Evolutionary conservation across 2,888 invertebrate genomes (phyloP), one percentile per base, ranked within the genome.

Genomic region (Drosophila infuscata): DNA sequence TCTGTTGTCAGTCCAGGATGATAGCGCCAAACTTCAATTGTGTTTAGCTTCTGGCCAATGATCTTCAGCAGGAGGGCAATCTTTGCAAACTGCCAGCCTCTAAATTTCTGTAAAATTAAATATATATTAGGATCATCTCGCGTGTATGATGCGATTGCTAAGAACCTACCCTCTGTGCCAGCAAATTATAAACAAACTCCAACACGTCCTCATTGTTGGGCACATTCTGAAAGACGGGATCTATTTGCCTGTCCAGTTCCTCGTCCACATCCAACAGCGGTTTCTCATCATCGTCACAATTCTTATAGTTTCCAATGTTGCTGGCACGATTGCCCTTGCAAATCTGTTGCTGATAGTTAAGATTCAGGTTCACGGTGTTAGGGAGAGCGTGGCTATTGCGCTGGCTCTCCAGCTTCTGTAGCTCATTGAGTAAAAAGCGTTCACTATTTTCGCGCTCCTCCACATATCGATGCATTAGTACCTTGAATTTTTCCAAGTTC

Each of bases 41-140:
- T 82, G 65, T 93, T 92, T 3, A 92, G 62, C 36, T 92, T 91
- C 38, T 89, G 86, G 0, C 87, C 89, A 71, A 92, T 92, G 11
- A 92, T 91, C 58, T 91, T 91, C 0, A 92, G 67, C 2, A 92
- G 75, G 32, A 92, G 58, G 1, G 88, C 89, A 32, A 92, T 80
- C 79, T 92, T 93, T 29, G 92, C 92, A 68, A 92, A 91, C 60
- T 91, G 86, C 92, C 92, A 92, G 38, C 93, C 92, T 15, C 78
- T 62, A 33, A 89, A 92, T 9, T 74, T 86, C 93, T 92, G 38
- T 0, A 54, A 58, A 20, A 36, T 0, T 0, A 59, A 61, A 58
- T 29, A 30, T 12, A 29, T 2, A n/a, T 11, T 38, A 0, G 7
- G 32, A 35, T 11, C 3, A 20, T 0, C 6, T 35, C 8, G 25